Base-by-base conservation (phyloP, 2,797 vertebrate species). In the Crax fasciolata region DNA sequence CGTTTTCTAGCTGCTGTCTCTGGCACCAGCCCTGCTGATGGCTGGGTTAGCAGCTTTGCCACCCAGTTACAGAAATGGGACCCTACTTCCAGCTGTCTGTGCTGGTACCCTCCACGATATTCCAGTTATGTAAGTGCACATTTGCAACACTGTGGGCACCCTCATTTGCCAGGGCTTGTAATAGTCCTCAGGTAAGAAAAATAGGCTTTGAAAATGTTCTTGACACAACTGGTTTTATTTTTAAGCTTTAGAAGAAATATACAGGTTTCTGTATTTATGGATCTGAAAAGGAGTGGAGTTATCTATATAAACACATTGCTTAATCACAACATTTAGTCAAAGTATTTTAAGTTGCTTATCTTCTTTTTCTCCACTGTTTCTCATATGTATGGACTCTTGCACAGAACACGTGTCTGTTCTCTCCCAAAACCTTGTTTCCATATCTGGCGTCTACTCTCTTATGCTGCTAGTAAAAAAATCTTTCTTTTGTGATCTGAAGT, bases 401-500 rank as follows among this genome's bases (percentile, higher is more conserved):
- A 57, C 15, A 74, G 68, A 89, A 55, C 67, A 82, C 16, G 12
- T 73, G 51, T 89, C 87, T 95, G 39, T 93, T 91, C 86, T 89
- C 20, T 90, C n/a, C 46, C 62, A 63, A 82, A 87, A 61, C 38
- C 12, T 25, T 80, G 51, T 84, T 97, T 92, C 88, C 59, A 52
- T 91, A 88, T 90, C 52, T 95, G 71, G 44, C 9, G 0, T 81
- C 44, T 82, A 38, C 48, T 94, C 28, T 78, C 49, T 38, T 44
- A 41, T 78, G 28, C 59, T 84, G 80, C 39, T 57, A 63, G 51
- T 81, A 51, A 27, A 51, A 91, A 79, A 81, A 38, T 27, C 46
- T 90, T 93, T 92, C 12, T 82, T 88, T 73, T 86, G 49, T 70
- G 41, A 70, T 91, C 62, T 76, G 70, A 95, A 90, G 30, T 79